Percentiles rank a stretch among this genome's conserved stretches.
Conservation (phyloP, 2,888 invertebrate species). For the Rhimphoctona megacephalus region DNA sequence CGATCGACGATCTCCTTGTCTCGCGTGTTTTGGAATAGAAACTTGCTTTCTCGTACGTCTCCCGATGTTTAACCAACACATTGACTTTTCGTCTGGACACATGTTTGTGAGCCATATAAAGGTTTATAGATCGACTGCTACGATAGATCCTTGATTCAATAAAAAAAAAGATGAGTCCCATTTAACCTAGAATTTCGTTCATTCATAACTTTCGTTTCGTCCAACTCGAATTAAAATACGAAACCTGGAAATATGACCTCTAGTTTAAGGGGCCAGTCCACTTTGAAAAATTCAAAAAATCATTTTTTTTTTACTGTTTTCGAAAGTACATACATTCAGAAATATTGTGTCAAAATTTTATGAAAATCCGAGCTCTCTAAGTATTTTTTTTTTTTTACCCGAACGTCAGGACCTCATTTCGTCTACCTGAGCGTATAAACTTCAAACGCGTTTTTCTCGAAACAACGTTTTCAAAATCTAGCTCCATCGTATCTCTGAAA, state of each 20-base stretch:
- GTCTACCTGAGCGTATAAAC: too few species aligned
- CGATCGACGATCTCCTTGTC: constrained; percentile 59
- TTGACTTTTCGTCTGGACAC: neutral
- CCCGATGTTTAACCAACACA: constrained; percentile 14
- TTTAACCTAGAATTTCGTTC: neutral
- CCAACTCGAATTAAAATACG: neutral
- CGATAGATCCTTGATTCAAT: neutral
- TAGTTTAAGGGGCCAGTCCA: too few species aligned
- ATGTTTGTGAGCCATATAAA: constrained; percentile 20
- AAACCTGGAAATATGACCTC: neutral
- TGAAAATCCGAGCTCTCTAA: too few species aligned
- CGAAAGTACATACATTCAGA: too few species aligned
- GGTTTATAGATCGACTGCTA: constrained; percentile 26
- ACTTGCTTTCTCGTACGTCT: constrained; percentile 56
- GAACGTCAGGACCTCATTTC: too few species aligned
- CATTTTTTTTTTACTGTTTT: too few species aligned
- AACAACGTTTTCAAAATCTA: too few species aligned
- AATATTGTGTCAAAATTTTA: too few species aligned
- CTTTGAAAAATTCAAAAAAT: too few species aligned
- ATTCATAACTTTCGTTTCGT: neutral
- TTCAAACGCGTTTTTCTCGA: too few species aligned
- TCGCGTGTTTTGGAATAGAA: constrained; percentile 64
- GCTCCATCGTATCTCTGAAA: too few species aligned
- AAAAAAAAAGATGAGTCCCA: neutral
- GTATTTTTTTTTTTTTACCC: too few species aligned